Percentiles rank a stretch among this genome's conserved stretches.
phyloP scores from a whole-genome alignment of 2,113 vertebrate species.

The Lasiurus cinereus region DNA sequence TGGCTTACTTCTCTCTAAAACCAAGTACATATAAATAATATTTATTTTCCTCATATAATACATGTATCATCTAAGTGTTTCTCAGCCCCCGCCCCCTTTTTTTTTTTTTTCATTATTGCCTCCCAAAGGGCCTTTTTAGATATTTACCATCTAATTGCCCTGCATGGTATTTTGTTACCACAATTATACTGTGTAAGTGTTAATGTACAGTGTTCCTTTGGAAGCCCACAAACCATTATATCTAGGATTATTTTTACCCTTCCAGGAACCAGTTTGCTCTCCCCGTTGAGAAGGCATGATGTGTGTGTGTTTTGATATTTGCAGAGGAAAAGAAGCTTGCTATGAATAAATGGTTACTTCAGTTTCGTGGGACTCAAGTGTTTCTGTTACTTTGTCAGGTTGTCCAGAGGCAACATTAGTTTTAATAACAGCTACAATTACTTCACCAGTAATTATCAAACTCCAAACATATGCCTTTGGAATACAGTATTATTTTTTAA shows the following conservation, averaged over 20 bases:
- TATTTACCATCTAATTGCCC: not conserved
- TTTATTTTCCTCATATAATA: constrained; percentile 35
- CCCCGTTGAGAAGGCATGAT: not conserved
- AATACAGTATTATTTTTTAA: not conserved
- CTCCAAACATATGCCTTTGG: not conserved
- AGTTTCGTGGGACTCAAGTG: not conserved
- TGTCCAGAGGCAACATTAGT: not conserved
- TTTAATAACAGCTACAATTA: not conserved
- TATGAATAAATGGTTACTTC: constrained; percentile 7
- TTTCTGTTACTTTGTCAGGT: constrained; percentile 1
- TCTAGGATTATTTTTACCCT: not conserved
- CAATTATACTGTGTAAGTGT: not conserved
- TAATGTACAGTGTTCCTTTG: not conserved
- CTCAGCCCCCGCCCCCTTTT: not conserved
- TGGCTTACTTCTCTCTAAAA: not conserved
- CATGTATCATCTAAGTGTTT: not conserved
- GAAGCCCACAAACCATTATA: not conserved
- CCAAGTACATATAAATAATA: not conserved
- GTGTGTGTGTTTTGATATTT: not conserved
- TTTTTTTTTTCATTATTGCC: not conserved
- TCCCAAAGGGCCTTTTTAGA: not conserved
- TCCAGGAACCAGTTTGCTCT: not conserved
- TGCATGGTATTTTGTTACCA: not conserved
- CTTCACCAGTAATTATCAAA: not conserved
- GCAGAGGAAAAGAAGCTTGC: not conserved